Conservation (phyloP, 2,888 invertebrate species). For the Drosophila hamatofila region DNA sequence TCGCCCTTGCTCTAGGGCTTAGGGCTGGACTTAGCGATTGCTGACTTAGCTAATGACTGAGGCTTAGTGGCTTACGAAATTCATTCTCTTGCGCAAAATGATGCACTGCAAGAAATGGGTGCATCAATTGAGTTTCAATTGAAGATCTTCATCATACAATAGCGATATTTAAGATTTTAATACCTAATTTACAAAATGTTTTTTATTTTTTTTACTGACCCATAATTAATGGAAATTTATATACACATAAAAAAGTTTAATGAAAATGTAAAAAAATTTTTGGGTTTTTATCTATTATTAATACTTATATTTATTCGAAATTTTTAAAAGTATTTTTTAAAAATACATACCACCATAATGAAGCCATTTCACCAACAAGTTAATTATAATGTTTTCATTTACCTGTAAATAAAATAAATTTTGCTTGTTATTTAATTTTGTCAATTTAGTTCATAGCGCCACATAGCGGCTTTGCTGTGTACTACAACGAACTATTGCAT, state of each 20-base stretch:
- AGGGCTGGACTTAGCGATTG: conserved; percentile 6
- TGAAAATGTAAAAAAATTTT: too few relatives aligned
- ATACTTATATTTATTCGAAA: too few relatives aligned
- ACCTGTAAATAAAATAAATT: conserved; percentile 45
- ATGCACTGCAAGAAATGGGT: neutral
- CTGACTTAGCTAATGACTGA: conserved; percentile 1
- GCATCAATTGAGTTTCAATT: neutral
- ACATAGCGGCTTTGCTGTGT: neutral
- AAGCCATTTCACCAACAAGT: conserved; percentile 42
- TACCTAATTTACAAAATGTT: too few relatives aligned
- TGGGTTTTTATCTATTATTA: too few relatives aligned
- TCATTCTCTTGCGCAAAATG: neutral
- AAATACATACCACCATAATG: conserved; percentile 36
- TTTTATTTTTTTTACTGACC: too few relatives aligned
- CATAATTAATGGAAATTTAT: too few relatives aligned
- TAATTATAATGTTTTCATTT: neutral
- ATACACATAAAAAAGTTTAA: too few relatives aligned
- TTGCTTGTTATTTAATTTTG: neutral
- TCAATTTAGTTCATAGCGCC: conserved; percentile 22
- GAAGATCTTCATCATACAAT: too few relatives aligned
- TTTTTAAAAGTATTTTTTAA: too few relatives aligned
- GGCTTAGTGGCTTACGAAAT: neutral
- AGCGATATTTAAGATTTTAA: too few relatives aligned
- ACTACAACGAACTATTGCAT: neutral
- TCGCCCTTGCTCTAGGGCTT: neutral